These are phyloP conservation scores for Erithacus rubecula DNA, from an alignment of 2,797 vertebrate species.

Conservation along the genomic window DNA sequence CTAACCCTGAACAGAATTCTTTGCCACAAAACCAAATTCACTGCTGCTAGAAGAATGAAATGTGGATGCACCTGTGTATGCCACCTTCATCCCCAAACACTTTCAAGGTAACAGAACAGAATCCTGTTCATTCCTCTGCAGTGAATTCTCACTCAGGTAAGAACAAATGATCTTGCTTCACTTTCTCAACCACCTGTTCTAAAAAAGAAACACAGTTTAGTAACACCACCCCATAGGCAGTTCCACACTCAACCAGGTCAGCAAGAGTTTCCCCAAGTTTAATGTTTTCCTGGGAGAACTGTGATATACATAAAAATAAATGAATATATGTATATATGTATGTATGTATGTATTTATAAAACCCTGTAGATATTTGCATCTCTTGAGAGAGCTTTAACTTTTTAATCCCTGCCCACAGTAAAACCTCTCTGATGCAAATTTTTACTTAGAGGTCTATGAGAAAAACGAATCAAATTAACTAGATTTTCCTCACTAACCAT, in stretches of 20 bases:
- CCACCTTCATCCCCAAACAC: neutral
- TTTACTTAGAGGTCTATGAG: neutral
- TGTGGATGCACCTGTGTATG: neutral
- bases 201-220: neutral
- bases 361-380: neutral
- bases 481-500: neutral
- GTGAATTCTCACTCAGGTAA: neutral
- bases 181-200: neutral
- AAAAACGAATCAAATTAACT: neutral
- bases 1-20: neutral
- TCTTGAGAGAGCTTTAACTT: neutral
- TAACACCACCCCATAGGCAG: neutral
- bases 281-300: neutral
- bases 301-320: neutral
- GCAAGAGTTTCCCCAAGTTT: neutral
- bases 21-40: neutral
- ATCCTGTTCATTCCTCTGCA: neutral
- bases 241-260: neutral
- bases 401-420: neutral
- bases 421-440: neutral
- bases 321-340: neutral
- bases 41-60: neutral
- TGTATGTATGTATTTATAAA: neutral
- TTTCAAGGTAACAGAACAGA: neutral
- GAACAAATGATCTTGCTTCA: neutral